Percentiles rank a stretch among this genome's conserved stretches.
phyloP scores from a whole-genome alignment of 2,797 vertebrate species.

The Tinamus major region DNA sequence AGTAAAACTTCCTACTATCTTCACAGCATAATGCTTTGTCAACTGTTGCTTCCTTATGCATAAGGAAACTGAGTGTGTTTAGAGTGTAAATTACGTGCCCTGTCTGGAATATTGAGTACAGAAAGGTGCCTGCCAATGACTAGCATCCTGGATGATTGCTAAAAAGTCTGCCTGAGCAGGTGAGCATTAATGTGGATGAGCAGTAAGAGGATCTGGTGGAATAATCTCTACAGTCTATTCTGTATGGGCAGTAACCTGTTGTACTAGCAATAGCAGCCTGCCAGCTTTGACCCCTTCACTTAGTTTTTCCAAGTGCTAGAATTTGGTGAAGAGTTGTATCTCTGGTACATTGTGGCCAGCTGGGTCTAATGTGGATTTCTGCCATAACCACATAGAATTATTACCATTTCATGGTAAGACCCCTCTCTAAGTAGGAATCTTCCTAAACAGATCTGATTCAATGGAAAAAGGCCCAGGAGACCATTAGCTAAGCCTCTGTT shows the following conservation, averaged over 20 bases:
- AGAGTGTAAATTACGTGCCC: neutral
- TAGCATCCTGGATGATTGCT: neutral
- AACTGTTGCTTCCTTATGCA: neutral
- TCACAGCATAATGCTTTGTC: neutral
- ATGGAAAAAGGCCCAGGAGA: slow-evolving; percentile 34
- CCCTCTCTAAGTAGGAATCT: slow-evolving; percentile 17
- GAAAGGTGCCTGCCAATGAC: neutral
- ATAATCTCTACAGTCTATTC: neutral
- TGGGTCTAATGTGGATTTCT: neutral
- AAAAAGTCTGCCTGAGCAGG: fast-evolving
- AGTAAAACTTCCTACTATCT: fast-evolving
- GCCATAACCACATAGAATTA: neutral
- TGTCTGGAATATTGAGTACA: neutral
- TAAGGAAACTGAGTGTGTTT: fast-evolving
- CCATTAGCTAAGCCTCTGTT: slow-evolving; percentile 42
- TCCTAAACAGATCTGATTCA: slow-evolving; percentile 31
- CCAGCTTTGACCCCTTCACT: neutral
- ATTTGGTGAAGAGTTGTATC: neutral
- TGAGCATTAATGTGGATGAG: neutral
- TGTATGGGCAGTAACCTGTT: fast-evolving
- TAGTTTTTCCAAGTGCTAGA: neutral
- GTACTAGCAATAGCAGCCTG: neutral
- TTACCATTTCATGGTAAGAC: slow-evolving; percentile 34
- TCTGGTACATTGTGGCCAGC: neutral
- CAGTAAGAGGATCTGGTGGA: neutral